Evolutionary conservation across 2,797 vertebrate species (phyloP).

Genomic region (Schizopygopsis pylzovi): DNA sequence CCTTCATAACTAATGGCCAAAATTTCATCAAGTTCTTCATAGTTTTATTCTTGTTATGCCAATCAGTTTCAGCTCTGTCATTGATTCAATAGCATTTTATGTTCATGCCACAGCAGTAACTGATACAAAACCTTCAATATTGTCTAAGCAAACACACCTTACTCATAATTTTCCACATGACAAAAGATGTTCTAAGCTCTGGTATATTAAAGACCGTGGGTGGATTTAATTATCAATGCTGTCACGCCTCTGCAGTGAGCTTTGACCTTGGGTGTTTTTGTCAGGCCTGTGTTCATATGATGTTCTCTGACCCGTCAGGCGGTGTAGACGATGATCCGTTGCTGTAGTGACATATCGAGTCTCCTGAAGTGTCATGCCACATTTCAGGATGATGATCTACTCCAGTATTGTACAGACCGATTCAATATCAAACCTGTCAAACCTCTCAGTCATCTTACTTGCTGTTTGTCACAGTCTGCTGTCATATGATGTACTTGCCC

Average conservation of each 20-base stretch:
- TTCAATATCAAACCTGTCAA: constrained; percentile 25
- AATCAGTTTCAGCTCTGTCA: not conserved
- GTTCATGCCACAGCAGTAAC: not conserved
- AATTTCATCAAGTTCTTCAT: too few species aligned
- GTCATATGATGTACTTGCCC: too few species aligned
- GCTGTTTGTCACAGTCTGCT: too few species aligned
- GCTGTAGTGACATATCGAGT: constrained; percentile 44
- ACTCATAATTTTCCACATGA: too few species aligned
- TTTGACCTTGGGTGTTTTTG: constrained; percentile 52
- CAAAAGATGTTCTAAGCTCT: constrained; percentile 13
- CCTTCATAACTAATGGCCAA: too few species aligned
- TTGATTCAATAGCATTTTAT: not conserved
- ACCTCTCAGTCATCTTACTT: constrained; percentile 29
- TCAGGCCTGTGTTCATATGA: constrained; percentile 14
- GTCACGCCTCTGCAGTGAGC: constrained; percentile 45
- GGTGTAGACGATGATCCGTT: constrained; percentile 27
- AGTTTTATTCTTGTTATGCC: too few species aligned
- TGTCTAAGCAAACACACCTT: too few species aligned
- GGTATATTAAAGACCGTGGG: constrained; percentile 34
- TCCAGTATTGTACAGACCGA: constrained; percentile 9
- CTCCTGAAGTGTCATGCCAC: constrained; percentile 19
- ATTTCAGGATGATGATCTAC: constrained; percentile 27
- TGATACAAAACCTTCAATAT: too few species aligned
- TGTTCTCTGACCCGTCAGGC: constrained; percentile 27
- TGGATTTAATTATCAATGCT: constrained; percentile 38